phyloP scores from a whole-genome alignment of 2,797 vertebrate species.

The Gadopsis bispinosus region DNA sequence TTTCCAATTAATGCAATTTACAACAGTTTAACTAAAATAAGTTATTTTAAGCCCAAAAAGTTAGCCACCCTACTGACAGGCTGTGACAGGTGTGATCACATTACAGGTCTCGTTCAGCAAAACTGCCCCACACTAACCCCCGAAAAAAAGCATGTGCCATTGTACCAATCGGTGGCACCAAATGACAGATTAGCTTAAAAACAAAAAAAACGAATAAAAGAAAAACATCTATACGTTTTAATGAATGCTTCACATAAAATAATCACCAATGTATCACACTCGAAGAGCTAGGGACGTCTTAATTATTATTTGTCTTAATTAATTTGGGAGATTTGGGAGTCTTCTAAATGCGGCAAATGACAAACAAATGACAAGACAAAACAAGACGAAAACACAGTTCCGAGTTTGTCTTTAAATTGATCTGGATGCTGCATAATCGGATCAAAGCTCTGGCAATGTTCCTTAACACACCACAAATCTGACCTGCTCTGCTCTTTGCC shows the following conservation, averaged over 20 bases:
- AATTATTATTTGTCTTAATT: background rate
- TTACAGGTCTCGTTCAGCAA: background rate
- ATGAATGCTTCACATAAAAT: background rate
- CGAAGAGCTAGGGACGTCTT: background rate
- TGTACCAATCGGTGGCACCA: too few species aligned
- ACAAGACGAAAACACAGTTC: background rate
- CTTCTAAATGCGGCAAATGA: background rate
- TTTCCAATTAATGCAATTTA: background rate
- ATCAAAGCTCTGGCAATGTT: background rate
- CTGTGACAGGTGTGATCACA: too few species aligned
- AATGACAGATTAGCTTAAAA: too few species aligned
- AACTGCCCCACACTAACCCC: background rate
- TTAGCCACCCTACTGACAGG: background rate
- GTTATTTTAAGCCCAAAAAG: background rate
- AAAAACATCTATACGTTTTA: background rate
- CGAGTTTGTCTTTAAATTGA: background rate
- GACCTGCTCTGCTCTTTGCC: background rate
- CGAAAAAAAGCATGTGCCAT: too few species aligned
- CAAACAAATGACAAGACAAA: background rate
- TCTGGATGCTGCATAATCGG: background rate
- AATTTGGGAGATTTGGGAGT: background rate
- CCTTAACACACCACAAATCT: background rate
- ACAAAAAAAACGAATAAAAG: background rate
- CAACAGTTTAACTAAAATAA: too few species aligned
- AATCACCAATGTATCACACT: background rate